phyloP scores from a whole-genome alignment of 2,113 vertebrate species.

The Perognathus longimembris region DNA sequence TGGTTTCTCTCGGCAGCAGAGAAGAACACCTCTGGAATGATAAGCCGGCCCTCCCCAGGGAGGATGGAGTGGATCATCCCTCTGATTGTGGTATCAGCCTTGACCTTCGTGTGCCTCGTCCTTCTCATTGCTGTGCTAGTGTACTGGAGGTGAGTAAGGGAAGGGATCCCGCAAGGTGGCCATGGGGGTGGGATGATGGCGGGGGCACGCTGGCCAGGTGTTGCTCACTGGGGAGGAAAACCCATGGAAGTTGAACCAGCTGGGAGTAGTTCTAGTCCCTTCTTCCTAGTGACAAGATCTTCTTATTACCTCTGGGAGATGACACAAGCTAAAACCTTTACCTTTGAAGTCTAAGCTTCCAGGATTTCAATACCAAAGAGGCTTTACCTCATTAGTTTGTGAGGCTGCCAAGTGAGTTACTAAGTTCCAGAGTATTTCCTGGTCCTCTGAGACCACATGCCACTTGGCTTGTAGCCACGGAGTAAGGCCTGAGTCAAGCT shows the following conservation, averaged over 20 bases:
- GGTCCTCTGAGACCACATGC: not conserved
- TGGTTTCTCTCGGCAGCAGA: constrained; percentile 83
- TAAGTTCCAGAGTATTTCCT: not conserved
- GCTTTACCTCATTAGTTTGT: not conserved
- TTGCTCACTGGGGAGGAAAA: not conserved
- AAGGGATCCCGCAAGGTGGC: no score
- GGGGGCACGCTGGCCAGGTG: not conserved
- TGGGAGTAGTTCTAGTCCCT: no score
- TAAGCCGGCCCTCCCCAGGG: constrained; percentile 89
- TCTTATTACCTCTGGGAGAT: not conserved
- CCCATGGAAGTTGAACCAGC: not conserved
- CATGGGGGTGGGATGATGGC: no score
- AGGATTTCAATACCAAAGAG: not conserved
- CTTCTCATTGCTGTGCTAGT: constrained; percentile 97
- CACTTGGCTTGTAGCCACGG: not conserved
- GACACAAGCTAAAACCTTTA: not conserved
- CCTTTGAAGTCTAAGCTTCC: not conserved
- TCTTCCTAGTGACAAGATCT: not conserved
- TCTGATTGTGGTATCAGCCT: constrained; percentile 96
- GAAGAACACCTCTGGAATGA: constrained; percentile 91
- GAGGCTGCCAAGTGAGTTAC: not conserved
- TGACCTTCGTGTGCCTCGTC: constrained; percentile 97
- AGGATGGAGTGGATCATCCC: constrained; percentile 99
- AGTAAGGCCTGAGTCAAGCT: not conserved
- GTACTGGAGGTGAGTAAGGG: constrained; percentile 95